Evolutionary conservation across 2,113 vertebrate genomes (phyloP), one percentile per base, ranked within the genome.

Genomic region (Tinamus guttatus): DNA sequence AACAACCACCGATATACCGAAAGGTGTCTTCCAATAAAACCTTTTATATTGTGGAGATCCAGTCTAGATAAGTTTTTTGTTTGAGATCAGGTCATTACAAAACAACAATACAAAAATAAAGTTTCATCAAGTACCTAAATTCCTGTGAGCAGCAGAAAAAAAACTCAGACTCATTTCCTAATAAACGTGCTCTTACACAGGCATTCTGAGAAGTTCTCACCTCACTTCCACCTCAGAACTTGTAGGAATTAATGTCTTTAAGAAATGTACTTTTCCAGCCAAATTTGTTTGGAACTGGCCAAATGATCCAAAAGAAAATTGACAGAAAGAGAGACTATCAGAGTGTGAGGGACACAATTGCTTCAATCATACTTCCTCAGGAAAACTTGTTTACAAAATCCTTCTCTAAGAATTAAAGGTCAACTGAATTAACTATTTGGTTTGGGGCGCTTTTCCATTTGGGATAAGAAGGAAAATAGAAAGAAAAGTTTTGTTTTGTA

Each of bases 81-180:
- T 36, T 34, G 27, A 45, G 2, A 92, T 3, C 2, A 4, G 40
- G 68, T 6, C 21, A 21, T 69, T 25, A 58, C 8, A 80, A 90
- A 27, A n/a, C 0, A 0, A 65, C 1, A 2, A 77, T 71, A 73
- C 2, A 52, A 69, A 81, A 7, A 38, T 3, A 4, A 63, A 38
- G 12, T 71, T 64, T 85, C n/a, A 80, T 13, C 20, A 69, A 58
- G 32, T 54, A 51, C 2, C 27, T 2, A 0, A 38, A 65, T 49
- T 81, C 45, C 40, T 63, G 12, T 9, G n/a, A 28, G 25, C 9
- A 65, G 54, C 17, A 56, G 28, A 60, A 90, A 1, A 79, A 38
- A 16, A 41, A n/a, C 7, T 28, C 52, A 80, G 20, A 4, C 60
- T 87, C 8, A 38, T 58, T 51, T 68, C 65, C n/a, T 49, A 6